phyloP scores from a whole-genome alignment of 2,888 invertebrate genomes.

The Resseliella maxima region DNA sequence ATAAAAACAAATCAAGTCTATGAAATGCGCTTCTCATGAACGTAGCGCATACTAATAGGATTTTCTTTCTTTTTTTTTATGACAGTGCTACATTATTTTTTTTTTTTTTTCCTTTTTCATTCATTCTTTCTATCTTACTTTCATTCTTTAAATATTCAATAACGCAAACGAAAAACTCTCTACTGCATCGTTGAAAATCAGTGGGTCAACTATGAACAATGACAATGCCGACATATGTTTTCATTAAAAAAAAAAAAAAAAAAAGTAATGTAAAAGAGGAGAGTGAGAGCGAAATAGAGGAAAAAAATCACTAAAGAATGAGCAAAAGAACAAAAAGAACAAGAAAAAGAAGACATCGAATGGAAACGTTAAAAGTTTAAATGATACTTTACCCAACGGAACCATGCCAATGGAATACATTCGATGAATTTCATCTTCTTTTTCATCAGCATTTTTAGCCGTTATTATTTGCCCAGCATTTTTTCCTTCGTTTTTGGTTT shows the following conservation, averaged over 20 bases:
- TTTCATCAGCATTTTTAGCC: conserved; percentile 10
- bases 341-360: conserved; percentile 10
- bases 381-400: conserved; percentile 33
- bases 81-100: neutral
- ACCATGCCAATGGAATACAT: conserved; percentile 17
- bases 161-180: conserved; percentile 29
- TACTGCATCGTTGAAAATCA: conserved; percentile 36
- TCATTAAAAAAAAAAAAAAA: conserved; percentile 5
- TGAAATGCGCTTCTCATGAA: neutral
- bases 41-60: neutral
- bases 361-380: conserved; percentile 44
- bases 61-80: conserved; percentile 16
- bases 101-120: neutral
- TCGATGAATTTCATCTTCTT: conserved; percentile 33
- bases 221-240: conserved; percentile 36
- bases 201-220: conserved; percentile 39
- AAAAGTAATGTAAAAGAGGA: neutral
- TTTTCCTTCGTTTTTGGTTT: too few species aligned
- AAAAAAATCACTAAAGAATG: neutral
- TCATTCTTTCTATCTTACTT: neutral
- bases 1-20: conserved; percentile 16
- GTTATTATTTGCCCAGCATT: too few species aligned
- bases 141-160: conserved; percentile 4
- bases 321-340: neutral
- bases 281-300: neutral